These are phyloP conservation scores for Hormiphora californensis DNA, from an alignment of 37 sponge, comb jelly and placozoan species.

Conservation along the genomic window DNA sequence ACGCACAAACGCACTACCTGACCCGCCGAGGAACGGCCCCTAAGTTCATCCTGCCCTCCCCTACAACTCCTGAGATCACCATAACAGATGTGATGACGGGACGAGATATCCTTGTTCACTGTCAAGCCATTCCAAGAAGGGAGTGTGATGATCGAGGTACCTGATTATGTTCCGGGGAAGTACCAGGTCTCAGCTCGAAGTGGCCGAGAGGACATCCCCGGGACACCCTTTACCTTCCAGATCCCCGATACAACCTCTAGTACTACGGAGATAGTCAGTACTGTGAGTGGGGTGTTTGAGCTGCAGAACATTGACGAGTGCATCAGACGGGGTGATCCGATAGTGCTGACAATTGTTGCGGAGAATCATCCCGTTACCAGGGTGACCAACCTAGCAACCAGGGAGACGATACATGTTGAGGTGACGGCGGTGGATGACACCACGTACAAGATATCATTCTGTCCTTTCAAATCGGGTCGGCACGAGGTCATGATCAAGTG, in stretches of 20 bases:
- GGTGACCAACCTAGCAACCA: neutral
- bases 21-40: neutral
- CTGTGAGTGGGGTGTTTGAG: neutral
- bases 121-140: neutral
- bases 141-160: neutral
- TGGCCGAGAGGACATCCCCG: neutral
- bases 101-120: neutral
- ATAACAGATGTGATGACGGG: neutral
- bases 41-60: neutral
- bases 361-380: neutral
- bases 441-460: neutral
- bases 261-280: neutral
- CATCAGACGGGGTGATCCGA: neutral
- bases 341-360: conserved; percentile 21
- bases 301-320: conserved; percentile 18
- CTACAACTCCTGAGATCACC: neutral
- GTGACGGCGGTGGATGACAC: neutral
- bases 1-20: neutral
- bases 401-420: neutral
- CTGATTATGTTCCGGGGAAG: neutral
- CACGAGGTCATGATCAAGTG: conserved; percentile 20
- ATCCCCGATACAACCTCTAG: conserved; percentile 4
- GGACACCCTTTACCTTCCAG: conserved; percentile 22
- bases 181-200: neutral
- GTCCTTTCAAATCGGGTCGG: neutral